A percentile compares a stretch with the other conserved stretches of the same genome.
These are phyloP conservation scores for Tribolium freemani DNA, from an alignment of 2,888 invertebrate genomes.

Conservation along the genomic window DNA sequence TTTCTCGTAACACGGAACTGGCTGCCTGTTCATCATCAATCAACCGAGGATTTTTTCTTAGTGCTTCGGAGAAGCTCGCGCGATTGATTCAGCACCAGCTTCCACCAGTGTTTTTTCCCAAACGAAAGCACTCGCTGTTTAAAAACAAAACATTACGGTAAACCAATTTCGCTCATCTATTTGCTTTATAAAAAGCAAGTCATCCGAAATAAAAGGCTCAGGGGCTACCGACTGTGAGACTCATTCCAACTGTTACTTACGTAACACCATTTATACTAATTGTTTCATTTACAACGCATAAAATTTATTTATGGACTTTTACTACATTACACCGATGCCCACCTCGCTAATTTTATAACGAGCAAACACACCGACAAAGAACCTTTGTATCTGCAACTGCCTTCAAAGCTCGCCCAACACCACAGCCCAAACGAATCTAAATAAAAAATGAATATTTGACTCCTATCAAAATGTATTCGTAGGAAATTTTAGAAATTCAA, in stretches of 20 bases:
- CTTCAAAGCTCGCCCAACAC: background rate
- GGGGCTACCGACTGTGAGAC: conserved; percentile 39
- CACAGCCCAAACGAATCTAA: background rate
- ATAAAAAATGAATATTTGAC: background rate
- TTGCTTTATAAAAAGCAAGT: conserved; percentile 53
- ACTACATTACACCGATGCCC: background rate
- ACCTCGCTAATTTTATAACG: background rate
- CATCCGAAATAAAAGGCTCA: conserved; percentile 55
- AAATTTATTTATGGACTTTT: conserved; percentile 33
- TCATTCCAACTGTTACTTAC: conserved; percentile 42
- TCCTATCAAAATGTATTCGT: too few species aligned
- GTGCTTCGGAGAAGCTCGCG: conserved; percentile 15
- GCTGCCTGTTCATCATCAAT: conserved; percentile 50
- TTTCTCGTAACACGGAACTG: conserved; percentile 48
- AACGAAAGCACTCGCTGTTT: conserved; percentile 43
- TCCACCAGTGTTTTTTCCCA: conserved; percentile 31
- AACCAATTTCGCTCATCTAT: conserved; percentile 44
- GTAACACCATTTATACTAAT: conserved; percentile 43
- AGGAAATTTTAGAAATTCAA: too few species aligned
- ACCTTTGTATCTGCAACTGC: background rate
- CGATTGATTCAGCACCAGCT: conserved; percentile 30
- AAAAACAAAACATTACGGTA: conserved; percentile 45
- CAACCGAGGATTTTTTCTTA: conserved; percentile 29
- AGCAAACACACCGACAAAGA: background rate
- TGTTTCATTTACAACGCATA: conserved; percentile 36